Conservation (phyloP, 2,113 vertebrate species). For the Camelus dromedarius region DNA sequence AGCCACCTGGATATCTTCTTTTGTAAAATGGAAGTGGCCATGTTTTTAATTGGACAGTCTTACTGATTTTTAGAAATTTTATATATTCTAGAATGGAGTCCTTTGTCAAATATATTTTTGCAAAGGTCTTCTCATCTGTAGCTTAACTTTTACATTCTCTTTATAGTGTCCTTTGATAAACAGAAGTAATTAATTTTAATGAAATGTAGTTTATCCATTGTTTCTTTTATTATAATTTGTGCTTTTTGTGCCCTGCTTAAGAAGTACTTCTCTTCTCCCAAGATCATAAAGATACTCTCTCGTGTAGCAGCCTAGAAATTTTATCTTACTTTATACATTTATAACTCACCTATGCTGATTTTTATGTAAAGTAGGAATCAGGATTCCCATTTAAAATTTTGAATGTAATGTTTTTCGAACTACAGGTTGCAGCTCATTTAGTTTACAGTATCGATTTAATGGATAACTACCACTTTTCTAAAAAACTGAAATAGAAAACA, state of each 20-base stretch:
- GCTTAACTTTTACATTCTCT: not conserved
- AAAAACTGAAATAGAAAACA: not conserved
- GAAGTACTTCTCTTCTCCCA: not conserved
- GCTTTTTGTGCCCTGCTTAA: not conserved
- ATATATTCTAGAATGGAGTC: not conserved
- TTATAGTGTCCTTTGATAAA: not conserved
- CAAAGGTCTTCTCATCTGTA: not conserved
- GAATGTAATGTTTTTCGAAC: not conserved
- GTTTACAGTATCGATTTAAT: not conserved
- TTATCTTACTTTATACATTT: not conserved
- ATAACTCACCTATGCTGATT: not conserved
- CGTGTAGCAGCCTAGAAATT: not conserved
- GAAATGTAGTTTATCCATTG: not conserved
- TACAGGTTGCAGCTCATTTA: not conserved
- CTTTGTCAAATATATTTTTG: constrained; percentile 15
- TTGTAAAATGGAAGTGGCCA: not conserved
- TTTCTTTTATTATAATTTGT: not conserved
- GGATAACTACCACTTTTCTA: not conserved
- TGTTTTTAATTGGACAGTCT: not conserved
- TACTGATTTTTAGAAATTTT: not conserved
- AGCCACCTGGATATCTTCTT: not conserved
- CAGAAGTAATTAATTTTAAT: not conserved
- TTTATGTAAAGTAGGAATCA: not conserved
- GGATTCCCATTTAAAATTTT: not conserved
- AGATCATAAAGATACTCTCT: not conserved